Percentiles rank a stretch among this genome's conserved stretches.
Evolutionary conservation across 2,888 invertebrate genomes (phyloP).

Genomic region (Hypomecis atomaria): DNA sequence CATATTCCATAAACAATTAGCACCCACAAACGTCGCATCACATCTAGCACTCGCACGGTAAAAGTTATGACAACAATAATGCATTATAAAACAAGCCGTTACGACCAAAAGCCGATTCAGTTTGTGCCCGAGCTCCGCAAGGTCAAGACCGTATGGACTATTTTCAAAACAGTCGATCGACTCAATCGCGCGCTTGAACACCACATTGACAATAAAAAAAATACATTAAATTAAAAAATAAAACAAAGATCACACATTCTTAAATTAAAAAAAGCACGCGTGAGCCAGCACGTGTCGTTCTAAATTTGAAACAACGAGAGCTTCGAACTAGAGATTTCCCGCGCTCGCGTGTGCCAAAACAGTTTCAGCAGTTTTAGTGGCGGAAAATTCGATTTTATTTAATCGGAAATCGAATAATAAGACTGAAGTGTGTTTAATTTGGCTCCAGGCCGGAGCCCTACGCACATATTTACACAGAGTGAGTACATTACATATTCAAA

Average conservation of each 20-base stretch:
- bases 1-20: conserved; percentile 6
- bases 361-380: conserved; percentile 40
- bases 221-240: conserved; percentile 47
- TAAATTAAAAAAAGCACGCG: conserved; percentile 45
- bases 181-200: conserved; percentile 64
- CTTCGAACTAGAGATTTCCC: conserved; percentile 55
- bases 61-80: conserved; percentile 80
- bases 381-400: conserved; percentile 37
- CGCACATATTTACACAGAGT: conserved; percentile 48
- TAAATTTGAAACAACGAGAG: conserved; percentile 62
- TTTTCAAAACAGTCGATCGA: conserved; percentile 74
- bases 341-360: conserved; percentile 48
- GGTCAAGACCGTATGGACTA: conserved; percentile 78
- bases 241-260: conserved; percentile 38
- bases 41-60: conserved; percentile 54
- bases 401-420: conserved; percentile 12
- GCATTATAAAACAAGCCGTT: conserved; percentile 78
- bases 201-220: conserved; percentile 56
- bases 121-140: conserved; percentile 71
- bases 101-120: conserved; percentile 77
- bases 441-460: conserved; percentile 47
- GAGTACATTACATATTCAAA: conserved; percentile 45
- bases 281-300: conserved; percentile 56
- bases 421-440: conserved; percentile 14
- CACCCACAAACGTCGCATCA: conserved; percentile 27